These are phyloP conservation scores for Salvelinus alpinus DNA, from an alignment of 2,113 vertebrate species.

Conservation along the genomic window DNA sequence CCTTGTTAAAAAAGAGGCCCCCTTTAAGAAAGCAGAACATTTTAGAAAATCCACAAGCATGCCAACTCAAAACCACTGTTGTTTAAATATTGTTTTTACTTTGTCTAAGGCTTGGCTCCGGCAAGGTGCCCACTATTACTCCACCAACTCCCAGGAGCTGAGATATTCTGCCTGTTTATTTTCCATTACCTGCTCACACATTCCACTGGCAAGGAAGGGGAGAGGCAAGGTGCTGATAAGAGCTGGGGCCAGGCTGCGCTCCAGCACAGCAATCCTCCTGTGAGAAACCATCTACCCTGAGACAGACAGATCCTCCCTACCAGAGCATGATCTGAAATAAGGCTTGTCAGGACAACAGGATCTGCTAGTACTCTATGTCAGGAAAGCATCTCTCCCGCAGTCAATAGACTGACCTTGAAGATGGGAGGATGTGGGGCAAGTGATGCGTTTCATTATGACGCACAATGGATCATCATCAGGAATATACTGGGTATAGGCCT, in stretches of 20 bases:
- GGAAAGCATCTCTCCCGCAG: no score
- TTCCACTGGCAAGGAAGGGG: slow-evolving; percentile 6
- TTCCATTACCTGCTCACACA: slow-evolving; percentile 33
- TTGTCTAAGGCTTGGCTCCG: neutral
- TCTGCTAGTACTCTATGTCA: no score
- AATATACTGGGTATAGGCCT: no score
- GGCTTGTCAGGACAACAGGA: no score
- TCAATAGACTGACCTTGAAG: no score
- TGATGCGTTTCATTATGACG: neutral
- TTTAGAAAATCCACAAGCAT: neutral
- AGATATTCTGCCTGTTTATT: slow-evolving; percentile 1
- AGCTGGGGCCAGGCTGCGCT: neutral
- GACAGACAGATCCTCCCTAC: no score
- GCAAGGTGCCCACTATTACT: slow-evolving; percentile 7
- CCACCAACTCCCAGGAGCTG: neutral
- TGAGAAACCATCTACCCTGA: no score
- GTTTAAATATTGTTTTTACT: neutral
- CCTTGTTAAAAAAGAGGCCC: neutral
- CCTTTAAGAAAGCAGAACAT: neutral
- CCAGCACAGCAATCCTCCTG: neutral
- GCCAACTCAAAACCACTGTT: neutral
- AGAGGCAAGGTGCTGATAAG: slow-evolving; percentile 1
- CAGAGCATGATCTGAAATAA: no score
- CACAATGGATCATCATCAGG: no score
- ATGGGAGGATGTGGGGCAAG: neutral